A percentile compares a stretch with the other conserved stretches of the same genome.
Conservation (phyloP, 2,797 vertebrate species). For the Falco naumanni region DNA sequence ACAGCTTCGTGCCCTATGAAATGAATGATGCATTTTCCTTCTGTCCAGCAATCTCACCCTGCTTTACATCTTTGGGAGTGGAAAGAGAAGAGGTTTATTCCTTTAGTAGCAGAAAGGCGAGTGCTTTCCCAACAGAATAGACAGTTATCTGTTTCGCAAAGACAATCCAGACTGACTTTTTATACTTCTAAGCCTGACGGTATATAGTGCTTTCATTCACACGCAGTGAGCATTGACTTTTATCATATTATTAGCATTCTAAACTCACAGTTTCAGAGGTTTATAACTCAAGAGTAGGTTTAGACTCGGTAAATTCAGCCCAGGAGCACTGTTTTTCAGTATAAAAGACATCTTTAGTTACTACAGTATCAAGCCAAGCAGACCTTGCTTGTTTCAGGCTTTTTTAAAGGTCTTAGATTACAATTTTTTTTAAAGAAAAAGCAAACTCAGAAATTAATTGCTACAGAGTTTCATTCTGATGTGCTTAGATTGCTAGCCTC, state of each 20-base stretch:
- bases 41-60: background rate
- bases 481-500: background rate
- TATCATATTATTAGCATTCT: constrained; percentile 52
- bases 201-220: constrained; percentile 17
- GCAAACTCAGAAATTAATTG: background rate
- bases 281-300: constrained; percentile 29
- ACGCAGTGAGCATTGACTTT: background rate
- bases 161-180: constrained; percentile 7
- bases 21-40: background rate
- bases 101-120: background rate
- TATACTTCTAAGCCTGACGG: background rate
- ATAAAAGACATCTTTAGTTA: background rate
- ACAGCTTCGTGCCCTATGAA: background rate
- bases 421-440: background rate
- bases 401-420: background rate
- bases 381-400: background rate
- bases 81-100: constrained; percentile 3
- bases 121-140: constrained; percentile 25
- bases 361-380: background rate
- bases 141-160: constrained; percentile 36
- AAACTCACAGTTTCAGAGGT: constrained; percentile 37
- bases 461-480: constrained; percentile 11
- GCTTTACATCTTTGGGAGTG: background rate
- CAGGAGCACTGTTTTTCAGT: background rate
- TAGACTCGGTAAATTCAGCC: constrained; percentile 15